Evolutionary conservation across 2,797 vertebrate species (phyloP), one percentile per base, ranked within the genome.

Genomic region (Catostomus latipinnis): DNA sequence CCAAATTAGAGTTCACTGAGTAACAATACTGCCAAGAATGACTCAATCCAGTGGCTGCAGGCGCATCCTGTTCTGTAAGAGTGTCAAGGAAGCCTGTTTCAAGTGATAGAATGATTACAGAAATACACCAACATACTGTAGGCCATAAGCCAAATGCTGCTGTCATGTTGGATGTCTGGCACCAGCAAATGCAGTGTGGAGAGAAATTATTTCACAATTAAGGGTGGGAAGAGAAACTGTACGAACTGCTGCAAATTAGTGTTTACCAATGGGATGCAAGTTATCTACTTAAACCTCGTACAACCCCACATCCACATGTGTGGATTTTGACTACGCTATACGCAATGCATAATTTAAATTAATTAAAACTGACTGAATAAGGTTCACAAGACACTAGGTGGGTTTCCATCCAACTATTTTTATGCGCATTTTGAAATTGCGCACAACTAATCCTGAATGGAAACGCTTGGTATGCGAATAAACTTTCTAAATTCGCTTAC

Each of bases 1-100:
- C 60, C 77, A 82, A 79, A 87, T 87, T 78, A 82, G 78, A 80
- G 52, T 65, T 85, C 58, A 71, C 76, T 14, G 60, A 57, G 75
- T 45, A 71, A 76, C 80, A 81, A 62, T 34, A 48, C 62, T 76
- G 71, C 74, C 71, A 58, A 60, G 57, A 71, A 53, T 66, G 74
- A 57, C 58, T 78, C 34, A 34, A 34, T 34, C 34, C 11, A 18
- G 50, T 53, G 14, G 52, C 49, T 62, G 14, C 50, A 74, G 57
- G 57, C 53, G 6, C 60, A 18, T 22, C 13, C 53, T 11, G 65
- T 66, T 16, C 53, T 60, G 54, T 16, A 16, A 14, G 18, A 71
- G 45, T 76, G 14, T 7, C 18, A 78, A 18, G 18, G 43, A 57
- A 74, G 11, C 49, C 18, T 43, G 13, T 66, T 74, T 65, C 54